Conservation (phyloP, 2,113 vertebrate genomes). For the Perca flavescens region DNA sequence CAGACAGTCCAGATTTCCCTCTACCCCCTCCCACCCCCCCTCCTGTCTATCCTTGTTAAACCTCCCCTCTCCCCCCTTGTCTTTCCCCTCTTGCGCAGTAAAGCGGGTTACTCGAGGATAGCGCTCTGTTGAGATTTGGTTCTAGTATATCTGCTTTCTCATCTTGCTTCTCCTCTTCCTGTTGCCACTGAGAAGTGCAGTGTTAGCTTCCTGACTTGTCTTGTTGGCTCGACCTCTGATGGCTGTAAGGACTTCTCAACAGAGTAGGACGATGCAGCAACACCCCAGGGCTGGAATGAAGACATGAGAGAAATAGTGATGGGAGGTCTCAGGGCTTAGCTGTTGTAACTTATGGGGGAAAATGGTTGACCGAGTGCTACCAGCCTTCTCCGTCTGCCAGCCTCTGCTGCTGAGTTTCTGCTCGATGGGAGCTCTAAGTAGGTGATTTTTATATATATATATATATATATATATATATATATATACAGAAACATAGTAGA, state of each 20-base stretch:
- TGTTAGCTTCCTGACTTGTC: conserved; percentile 44
- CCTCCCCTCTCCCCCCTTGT: neutral
- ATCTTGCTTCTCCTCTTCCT: conserved; percentile 65
- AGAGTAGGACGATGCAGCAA: neutral
- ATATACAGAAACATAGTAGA: neutral
- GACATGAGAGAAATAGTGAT: conserved; percentile 9
- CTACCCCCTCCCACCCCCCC: neutral
- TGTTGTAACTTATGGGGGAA: conserved; percentile 30
- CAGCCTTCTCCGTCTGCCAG: conserved; percentile 57
- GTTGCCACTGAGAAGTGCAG: conserved; percentile 53
- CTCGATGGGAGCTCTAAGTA: conserved; percentile 67
- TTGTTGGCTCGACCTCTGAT: conserved; percentile 26
- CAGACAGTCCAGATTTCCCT: conserved; percentile 54
- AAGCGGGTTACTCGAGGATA: conserved; percentile 68
- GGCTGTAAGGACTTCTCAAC: conserved; percentile 30
- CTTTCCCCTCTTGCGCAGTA: conserved; percentile 2
- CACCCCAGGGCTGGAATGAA: conserved; percentile 16
- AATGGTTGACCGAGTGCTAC: conserved; percentile 57
- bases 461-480: neutral
- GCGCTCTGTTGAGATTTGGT: conserved; percentile 43
- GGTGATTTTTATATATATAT: conserved; percentile 40
- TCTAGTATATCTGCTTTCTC: conserved; percentile 58
- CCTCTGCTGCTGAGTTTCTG: conserved; percentile 66
- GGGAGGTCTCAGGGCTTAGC: conserved; percentile 24
- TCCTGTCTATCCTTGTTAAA: conserved; percentile 5